Base-by-base conservation (phyloP, 2,113 vertebrate species). In the Oryzias javanicus region DNA sequence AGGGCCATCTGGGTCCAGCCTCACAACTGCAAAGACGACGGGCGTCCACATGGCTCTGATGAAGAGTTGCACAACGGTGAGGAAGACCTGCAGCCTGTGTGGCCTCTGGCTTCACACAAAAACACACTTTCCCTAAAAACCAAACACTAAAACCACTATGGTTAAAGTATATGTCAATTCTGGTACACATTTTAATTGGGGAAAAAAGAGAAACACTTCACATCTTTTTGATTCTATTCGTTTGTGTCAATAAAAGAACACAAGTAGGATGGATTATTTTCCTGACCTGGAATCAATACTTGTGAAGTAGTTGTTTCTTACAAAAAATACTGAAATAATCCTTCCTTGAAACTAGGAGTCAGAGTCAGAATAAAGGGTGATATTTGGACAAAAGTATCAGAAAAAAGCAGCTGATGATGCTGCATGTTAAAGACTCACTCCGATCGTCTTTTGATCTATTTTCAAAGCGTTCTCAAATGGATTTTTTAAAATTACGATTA, bases 1-100 rank as follows among this genome's bases (percentile, higher is more conserved):
- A 89, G 64, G 78, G 78, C 92, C 93, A 94, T 92, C 90, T 94
- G 92, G 87, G 79, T 74, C 0, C 47, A 68, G 63, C 53, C 57
- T 63, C 55, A 53, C 67, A 50, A 56, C 48, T 62, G 56, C 61
- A 60, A 14, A 60, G 71, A 65, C 55, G 17, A 72, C 60, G n/a
- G 22, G 24, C n/a, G 46, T 67, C 70, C 68, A 64, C 66, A 55
- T 56, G 64, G 57, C 41, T 79, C 46, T 16, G 65, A 56, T 56
- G 27, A 41, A 71, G 73, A 18, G 2, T 54, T 47, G 58, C 55
- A 62, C 45, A 71, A 45, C 67, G 48, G 53, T 42, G 49, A 56
- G 51, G 68, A 75, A 68, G 72, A 72, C n/a, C 52, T 63, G 50
- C 56, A 62, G 71, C 2, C 42, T 60, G 35, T 63, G 41, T 65